Evolutionary conservation across 2,797 vertebrate genomes (phyloP).

Genomic region (Smutsia gigantea): DNA sequence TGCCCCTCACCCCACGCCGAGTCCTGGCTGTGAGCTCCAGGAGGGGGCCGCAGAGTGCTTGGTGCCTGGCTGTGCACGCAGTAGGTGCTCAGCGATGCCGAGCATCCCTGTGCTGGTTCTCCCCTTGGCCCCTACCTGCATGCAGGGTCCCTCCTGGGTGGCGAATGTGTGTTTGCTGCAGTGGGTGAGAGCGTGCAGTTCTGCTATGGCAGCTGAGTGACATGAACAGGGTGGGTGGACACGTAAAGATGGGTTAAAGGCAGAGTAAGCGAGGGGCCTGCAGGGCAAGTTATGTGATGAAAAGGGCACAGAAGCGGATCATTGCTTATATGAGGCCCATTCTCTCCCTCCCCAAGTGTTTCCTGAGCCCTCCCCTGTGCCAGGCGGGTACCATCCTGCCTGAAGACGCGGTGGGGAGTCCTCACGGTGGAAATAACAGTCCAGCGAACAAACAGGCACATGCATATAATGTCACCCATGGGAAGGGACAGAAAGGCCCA

Average conservation of each 20-base stretch:
- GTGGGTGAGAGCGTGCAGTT: too few relatives aligned
- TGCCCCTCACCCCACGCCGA: neutral
- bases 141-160: fast-evolving
- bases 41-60: neutral
- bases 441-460: too few relatives aligned
- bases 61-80: neutral
- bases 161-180: neutral
- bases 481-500: neutral
- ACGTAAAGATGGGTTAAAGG: too few relatives aligned
- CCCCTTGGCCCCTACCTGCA: neutral
- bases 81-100: neutral
- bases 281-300: fast-evolving
- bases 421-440: too few relatives aligned
- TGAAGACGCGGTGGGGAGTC: too few relatives aligned
- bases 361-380: too few relatives aligned
- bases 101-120: neutral
- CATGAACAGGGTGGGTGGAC: too few relatives aligned
- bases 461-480: too few relatives aligned
- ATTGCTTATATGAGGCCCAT: too few relatives aligned
- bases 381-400: too few relatives aligned
- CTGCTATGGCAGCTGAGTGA: neutral
- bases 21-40: neutral
- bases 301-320: neutral
- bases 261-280: neutral
- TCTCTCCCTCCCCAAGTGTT: too few relatives aligned